Conservation (phyloP, 2,797 vertebrate species). For the Squalus acanthias region DNA sequence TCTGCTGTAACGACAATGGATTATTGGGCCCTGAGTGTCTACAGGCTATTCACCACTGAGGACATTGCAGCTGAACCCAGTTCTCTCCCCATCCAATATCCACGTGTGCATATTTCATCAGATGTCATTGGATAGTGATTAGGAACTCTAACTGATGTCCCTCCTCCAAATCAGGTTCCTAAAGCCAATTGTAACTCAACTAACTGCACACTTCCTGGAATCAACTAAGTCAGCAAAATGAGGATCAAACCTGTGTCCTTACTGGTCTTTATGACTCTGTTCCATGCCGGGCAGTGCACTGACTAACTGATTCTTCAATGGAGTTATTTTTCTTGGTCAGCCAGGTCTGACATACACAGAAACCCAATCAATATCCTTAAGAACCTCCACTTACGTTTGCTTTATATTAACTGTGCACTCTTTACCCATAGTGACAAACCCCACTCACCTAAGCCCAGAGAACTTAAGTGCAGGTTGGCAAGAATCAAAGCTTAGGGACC, state of each 20-base stretch:
- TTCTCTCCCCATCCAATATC: not conserved
- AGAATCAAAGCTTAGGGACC: not conserved
- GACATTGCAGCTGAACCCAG: not conserved
- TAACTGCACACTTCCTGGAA: not conserved
- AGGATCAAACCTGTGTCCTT: too few relatives aligned
- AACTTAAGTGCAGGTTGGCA: not conserved
- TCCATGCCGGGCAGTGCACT: not conserved
- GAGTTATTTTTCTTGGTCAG: not conserved
- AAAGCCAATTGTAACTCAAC: too few relatives aligned
- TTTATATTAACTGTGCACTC: too few relatives aligned
- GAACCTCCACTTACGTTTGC: too few relatives aligned
- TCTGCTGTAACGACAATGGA: not conserved
- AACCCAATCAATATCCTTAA: not conserved
- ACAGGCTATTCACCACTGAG: not conserved
- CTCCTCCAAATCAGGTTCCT: not conserved
- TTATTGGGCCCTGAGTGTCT: not conserved
- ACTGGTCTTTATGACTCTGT: not conserved
- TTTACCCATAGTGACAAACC: not conserved
- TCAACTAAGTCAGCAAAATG: not conserved
- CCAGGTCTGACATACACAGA: not conserved
- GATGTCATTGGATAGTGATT: not conserved
- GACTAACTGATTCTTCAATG: not conserved
- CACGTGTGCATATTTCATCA: not conserved
- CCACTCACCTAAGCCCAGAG: not conserved
- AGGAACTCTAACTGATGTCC: not conserved